Evolutionary conservation across 1,140 invertebrate genomes (phyloP).

Genomic region (Drosophila kanapiae): DNA sequence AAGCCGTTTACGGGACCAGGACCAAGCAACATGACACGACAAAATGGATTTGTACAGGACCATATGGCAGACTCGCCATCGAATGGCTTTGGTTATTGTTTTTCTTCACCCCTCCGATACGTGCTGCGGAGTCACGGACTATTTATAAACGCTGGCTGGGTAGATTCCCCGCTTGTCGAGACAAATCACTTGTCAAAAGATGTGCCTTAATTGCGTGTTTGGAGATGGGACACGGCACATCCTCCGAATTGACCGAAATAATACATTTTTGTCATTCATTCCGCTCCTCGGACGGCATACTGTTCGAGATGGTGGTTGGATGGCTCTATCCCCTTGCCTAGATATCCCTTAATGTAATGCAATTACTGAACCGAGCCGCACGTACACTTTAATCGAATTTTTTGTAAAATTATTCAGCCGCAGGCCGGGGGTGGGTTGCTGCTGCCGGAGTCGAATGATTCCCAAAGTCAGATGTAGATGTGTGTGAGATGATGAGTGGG

Average conservation of each 20-base stretch:
- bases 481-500: conserved; percentile 1
- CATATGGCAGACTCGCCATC: conserved; percentile 68
- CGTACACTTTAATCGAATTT: conserved; percentile 74
- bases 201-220: conserved; percentile 64
- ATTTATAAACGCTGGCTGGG: conserved; percentile 41
- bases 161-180: not conserved
- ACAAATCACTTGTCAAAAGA: conserved; percentile 52
- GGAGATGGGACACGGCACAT: conserved; percentile 16
- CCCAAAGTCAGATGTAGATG: conserved; percentile 17
- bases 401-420: conserved; percentile 63
- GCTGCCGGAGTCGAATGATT: conserved; percentile 12
- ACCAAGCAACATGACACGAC: conserved; percentile 56
- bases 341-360: conserved; percentile 65
- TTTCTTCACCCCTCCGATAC: conserved; percentile 25
- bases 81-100: conserved; percentile 43
- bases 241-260: conserved; percentile 1
- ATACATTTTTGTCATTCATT: conserved; percentile 26
- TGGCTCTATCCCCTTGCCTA: conserved; percentile 3
- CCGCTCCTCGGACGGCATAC: conserved; percentile 16
- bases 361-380: conserved; percentile 52
- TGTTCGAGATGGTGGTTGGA: not conserved
- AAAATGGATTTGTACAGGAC: conserved; percentile 66
- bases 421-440: conserved; percentile 49
- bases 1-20: conserved; percentile 29
- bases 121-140: conserved; percentile 21